Evolutionary conservation across 2,888 invertebrate species (phyloP), one percentile per base, ranked within the genome.

Genomic region (Drosophila kambysellisi): DNA sequence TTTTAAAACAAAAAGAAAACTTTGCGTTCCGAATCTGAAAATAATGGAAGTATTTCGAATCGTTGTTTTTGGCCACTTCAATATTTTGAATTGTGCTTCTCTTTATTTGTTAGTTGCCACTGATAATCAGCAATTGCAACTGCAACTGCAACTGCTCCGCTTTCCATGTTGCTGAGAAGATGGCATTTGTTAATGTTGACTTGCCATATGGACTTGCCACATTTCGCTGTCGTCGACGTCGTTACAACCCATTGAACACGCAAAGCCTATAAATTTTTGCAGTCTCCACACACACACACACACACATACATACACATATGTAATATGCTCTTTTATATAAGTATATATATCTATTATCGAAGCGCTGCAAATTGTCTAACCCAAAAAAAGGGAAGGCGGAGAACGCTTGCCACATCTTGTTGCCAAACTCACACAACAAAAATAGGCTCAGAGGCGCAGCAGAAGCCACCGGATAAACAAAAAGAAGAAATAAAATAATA

Each of bases 181-280:
- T 46, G 46, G 75, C 43, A 60, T 41, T 17, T 72, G 73, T 29
- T 50, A 46, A 37, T 64, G 37, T 32, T 37, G 35, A 20, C 32
- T 67, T 76, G 83, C 90, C 86, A 85, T 85, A 88, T 85, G 86
- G 46, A 46, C 46, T 46, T 46, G 86, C 86, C 73, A 74, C 70
- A 78, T 50, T 35, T 43, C 17, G 63, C 65, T 76, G 76, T 57
- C 41, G 30, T 32, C 46, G 46, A 63, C 60, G 66, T 74, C 83
- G 86, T 83, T 65, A 80, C 90, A 90, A 89, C 72, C 90, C 87
- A 88, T 90, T 88, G 89, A 90, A 86, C 89, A 88, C 77, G 87
- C 89, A 83, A 83, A 62, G 90, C 87, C 87, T 81, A 90, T 86
- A 86, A 87, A 90, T 90, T 88, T 88, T 83, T 88, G 88, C 76